phyloP scores from a whole-genome alignment of 2,888 invertebrate genomes.

The Peribatodes rhomboidaria region DNA sequence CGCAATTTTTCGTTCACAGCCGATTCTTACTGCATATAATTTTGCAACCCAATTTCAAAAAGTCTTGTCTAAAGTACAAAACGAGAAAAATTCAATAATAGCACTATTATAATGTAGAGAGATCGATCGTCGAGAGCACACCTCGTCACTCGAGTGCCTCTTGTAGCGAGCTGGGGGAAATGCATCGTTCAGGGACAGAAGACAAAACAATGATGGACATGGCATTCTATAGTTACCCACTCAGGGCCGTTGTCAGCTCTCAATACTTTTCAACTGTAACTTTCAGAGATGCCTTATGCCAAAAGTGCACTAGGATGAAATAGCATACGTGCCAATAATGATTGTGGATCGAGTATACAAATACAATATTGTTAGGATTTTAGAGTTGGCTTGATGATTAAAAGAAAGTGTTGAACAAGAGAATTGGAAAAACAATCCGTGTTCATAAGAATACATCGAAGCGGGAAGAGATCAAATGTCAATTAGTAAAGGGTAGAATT shows the following conservation, averaged over 20 bases:
- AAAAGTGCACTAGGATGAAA: no score
- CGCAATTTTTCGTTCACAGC: no score
- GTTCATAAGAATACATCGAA: no score
- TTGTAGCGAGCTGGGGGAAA: slow-evolving; percentile 57
- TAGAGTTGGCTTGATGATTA: no score
- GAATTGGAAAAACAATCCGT: no score
- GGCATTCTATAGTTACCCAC: slow-evolving; percentile 29
- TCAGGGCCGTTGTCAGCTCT: background rate
- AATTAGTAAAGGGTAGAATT: no score
- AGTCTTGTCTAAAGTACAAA: slow-evolving; percentile 29
- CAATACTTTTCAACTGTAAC: background rate
- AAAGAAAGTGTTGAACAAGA: no score
- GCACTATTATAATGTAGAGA: slow-evolving; percentile 41
- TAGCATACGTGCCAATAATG: background rate
- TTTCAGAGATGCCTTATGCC: background rate
- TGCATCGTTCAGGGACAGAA: slow-evolving; percentile 45
- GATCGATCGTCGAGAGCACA: slow-evolving; percentile 51
- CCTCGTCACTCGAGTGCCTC: slow-evolving; percentile 62
- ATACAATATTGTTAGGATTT: no score
- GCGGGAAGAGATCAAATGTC: no score
- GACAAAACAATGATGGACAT: slow-evolving; percentile 39
- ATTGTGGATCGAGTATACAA: no score
- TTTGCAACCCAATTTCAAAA: background rate
- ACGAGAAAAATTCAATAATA: slow-evolving; percentile 39
- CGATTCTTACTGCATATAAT: no score